phyloP scores from a whole-genome alignment of 2,888 invertebrate species.

The Pyrochroa serraticornis region DNA sequence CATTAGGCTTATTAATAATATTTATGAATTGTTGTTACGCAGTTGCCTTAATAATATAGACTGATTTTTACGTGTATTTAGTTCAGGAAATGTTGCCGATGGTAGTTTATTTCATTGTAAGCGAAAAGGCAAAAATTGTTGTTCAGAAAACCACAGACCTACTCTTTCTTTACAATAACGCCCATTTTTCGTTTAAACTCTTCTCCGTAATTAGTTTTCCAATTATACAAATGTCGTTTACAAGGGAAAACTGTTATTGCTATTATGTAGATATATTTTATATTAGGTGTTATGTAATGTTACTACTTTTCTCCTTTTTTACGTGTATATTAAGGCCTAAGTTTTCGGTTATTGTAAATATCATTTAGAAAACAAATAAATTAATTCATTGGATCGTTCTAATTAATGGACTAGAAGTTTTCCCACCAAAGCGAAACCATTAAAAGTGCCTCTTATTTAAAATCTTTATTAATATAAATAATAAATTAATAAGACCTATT shows the following conservation, averaged over 20 bases:
- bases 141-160: neutral
- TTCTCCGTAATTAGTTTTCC: neutral
- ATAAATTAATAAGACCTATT: constrained; percentile 40
- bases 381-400: constrained; percentile 4
- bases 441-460: constrained; percentile 27
- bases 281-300: constrained; percentile 12
- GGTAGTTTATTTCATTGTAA: constrained; percentile 15
- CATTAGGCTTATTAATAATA: constrained; percentile 33
- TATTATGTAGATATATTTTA: constrained; percentile 14
- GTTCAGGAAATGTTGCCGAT: constrained; percentile 19
- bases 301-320: constrained; percentile 8
- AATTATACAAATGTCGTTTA: constrained; percentile 3
- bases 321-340: constrained; percentile 10
- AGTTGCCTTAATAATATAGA: constrained; percentile 52
- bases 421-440: too few relatives aligned
- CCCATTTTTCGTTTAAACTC: neutral
- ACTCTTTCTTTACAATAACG: too few relatives aligned
- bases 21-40: constrained; percentile 42
- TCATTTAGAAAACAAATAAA: constrained; percentile 15
- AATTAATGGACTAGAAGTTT: too few relatives aligned
- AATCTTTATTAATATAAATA: constrained; percentile 41
- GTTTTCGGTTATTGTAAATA: constrained; percentile 14
- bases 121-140: constrained; percentile 10
- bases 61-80: constrained; percentile 48
- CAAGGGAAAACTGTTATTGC: constrained; percentile 6